A percentile compares a stretch with the other conserved stretches of the same genome.
These are phyloP conservation scores for Alcedo atthis DNA, from an alignment of 2,797 vertebrate species.

Conservation along the genomic window DNA sequence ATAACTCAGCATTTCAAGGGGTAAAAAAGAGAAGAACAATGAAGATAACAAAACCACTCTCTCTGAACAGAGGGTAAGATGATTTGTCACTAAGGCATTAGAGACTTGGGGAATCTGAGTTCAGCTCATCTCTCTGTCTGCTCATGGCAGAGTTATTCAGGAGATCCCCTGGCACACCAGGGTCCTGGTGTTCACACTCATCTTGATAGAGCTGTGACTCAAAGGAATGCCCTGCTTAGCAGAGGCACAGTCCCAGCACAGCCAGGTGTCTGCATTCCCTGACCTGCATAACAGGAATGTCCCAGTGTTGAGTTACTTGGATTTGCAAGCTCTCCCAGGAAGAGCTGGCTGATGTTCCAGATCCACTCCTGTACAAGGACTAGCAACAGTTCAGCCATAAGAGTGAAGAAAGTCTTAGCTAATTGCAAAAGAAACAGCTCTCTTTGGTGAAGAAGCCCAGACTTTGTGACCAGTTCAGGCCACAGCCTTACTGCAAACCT, in stretches of 20 bases:
- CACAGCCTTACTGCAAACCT: background rate
- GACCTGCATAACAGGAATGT: background rate
- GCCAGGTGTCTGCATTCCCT: background rate
- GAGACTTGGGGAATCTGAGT: background rate
- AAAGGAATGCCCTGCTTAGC: background rate
- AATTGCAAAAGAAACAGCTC: background rate
- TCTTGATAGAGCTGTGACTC: accelerated
- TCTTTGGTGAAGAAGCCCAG: background rate
- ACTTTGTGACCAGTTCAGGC: background rate
- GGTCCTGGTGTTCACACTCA: background rate
- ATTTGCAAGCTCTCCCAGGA: background rate
- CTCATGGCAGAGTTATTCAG: background rate
- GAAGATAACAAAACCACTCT: background rate
- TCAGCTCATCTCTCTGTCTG: background rate
- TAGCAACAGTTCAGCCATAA: background rate
- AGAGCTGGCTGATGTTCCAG: background rate
- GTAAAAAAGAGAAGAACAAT: background rate
- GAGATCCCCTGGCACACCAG: background rate
- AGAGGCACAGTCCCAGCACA: background rate
- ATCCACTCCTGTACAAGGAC: background rate
- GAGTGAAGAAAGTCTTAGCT: background rate
- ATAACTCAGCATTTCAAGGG: background rate
- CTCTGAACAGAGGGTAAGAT: background rate
- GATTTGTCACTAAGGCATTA: background rate
- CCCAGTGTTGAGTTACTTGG: background rate